phyloP scores from a whole-genome alignment of 1,140 invertebrate species.

The Zaprionus capensis region DNA sequence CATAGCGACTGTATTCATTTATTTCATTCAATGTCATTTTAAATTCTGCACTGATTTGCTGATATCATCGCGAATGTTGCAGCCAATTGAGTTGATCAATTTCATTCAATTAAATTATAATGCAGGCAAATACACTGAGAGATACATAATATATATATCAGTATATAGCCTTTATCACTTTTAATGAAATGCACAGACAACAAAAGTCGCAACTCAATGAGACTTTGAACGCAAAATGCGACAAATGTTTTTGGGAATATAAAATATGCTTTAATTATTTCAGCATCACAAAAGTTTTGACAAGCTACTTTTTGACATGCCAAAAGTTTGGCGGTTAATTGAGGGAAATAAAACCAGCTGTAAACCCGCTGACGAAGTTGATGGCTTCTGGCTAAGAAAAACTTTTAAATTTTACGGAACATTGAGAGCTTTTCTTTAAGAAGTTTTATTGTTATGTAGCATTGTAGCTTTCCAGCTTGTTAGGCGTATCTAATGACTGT shows the following conservation, averaged over 20 bases:
- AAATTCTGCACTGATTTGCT: constrained; percentile 15
- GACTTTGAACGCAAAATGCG: constrained; percentile 35
- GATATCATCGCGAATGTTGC: constrained; percentile 20
- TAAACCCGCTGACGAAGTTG: not conserved
- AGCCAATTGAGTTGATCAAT: constrained; percentile 45
- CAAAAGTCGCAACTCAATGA: constrained; percentile 72
- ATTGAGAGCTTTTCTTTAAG: not conserved
- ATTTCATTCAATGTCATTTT: constrained; percentile 21
- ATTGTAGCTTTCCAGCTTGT: not conserved
- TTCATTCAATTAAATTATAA: constrained; percentile 57
- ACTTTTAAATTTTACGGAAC: not conserved
- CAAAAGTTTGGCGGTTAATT: not conserved
- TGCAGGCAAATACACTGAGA: not conserved
- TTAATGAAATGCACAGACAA: constrained; percentile 76
- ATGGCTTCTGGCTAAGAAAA: not conserved
- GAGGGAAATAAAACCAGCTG: not conserved
- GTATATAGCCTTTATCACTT: constrained; percentile 29
- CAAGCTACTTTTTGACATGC: not conserved
- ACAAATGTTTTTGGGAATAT: not conserved
- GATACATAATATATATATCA: not conserved
- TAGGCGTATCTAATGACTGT: not conserved
- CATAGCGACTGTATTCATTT: not conserved
- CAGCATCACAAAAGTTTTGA: not conserved
- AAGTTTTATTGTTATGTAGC: not conserved
- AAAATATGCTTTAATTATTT: not conserved